phyloP scores from a whole-genome alignment of 2,888 invertebrate species.

The Caradrina kadenii region DNA sequence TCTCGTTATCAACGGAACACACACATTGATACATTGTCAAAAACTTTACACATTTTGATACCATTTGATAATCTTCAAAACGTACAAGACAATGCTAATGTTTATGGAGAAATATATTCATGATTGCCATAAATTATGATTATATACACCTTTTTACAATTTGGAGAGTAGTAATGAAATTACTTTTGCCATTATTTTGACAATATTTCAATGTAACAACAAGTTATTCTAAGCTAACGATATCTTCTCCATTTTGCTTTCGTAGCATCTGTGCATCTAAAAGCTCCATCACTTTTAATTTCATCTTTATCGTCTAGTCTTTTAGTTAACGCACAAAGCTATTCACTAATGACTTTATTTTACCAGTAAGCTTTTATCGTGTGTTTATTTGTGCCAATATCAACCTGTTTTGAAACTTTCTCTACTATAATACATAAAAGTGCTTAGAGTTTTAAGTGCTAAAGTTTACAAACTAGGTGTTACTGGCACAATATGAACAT shows the following conservation, averaged over 20 bases:
- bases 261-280: constrained; percentile 61
- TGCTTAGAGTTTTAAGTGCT: constrained; percentile 14
- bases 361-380: constrained; percentile 67
- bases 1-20: constrained; percentile 12
- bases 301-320: constrained; percentile 50
- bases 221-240: constrained; percentile 42
- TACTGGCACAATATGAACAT: constrained; percentile 66
- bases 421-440: constrained; percentile 1
- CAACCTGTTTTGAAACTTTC: constrained; percentile 37
- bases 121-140: constrained; percentile 10
- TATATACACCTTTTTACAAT: neutral
- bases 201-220: constrained; percentile 68
- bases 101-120: neutral
- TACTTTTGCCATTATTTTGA: constrained; percentile 53
- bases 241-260: constrained; percentile 49
- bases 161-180: neutral
- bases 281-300: constrained; percentile 54
- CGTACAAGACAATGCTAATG: neutral
- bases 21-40: constrained; percentile 64
- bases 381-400: constrained; percentile 76
- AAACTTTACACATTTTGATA: constrained; percentile 3
- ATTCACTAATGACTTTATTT: constrained; percentile 62
- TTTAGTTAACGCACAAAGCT: constrained; percentile 68
- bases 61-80: neutral
- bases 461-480: constrained; percentile 39